Evolutionary conservation across 2,888 invertebrate genomes (phyloP), one percentile per base, ranked within the genome.

Genomic region (Cyrtodaria siliqua): DNA sequence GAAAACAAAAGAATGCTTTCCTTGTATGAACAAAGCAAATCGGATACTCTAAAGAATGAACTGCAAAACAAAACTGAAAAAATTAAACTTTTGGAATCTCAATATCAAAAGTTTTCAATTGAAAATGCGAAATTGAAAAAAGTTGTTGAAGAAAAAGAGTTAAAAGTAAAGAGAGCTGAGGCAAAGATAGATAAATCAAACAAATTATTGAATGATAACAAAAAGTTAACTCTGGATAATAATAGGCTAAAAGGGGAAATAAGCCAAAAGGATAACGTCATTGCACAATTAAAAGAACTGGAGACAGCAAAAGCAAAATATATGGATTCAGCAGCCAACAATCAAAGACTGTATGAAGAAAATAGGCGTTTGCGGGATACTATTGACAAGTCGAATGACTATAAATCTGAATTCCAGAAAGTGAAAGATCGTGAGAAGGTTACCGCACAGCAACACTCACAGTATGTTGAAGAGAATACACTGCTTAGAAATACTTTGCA

Each of bases 261-360:
- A 8, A 59, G 42, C 42, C 59, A 80, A 44, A 80, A 80, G 52
- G 80, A 80, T 49, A 70, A 59, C 24, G 49, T 57, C 1, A 77
- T 80, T 33, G 52, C 63, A 33, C 62, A 66, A 20, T 50, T 80
- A 12, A 76, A 80, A 56, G 76, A 80, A 52, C 70, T 76, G 44
- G 80, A 80, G 44, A 52, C 60, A 2, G 50, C 80, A 24, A 73
- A 76, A 23, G 66, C 73, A 20, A 80, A 80, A 53, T 80, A 72
- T 53, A 64, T 72, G 47, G 80, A 80, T 55, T 49, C 72, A 8
- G 57, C 80, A 8, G 64, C 73, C 27, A 76, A 80, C 27, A 80
- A 80, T 50, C 76, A 76, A 56, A 57, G 80, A 47, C 61, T 80
- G 2, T 80, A 80, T 29, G 77, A 77, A 38, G 80, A 80, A 71